A percentile compares a stretch with the other conserved stretches of the same genome.
These are phyloP conservation scores for Dendronephthya gigantea DNA, from an alignment of 64 coral and sea anemone species.

Conservation along the genomic window DNA sequence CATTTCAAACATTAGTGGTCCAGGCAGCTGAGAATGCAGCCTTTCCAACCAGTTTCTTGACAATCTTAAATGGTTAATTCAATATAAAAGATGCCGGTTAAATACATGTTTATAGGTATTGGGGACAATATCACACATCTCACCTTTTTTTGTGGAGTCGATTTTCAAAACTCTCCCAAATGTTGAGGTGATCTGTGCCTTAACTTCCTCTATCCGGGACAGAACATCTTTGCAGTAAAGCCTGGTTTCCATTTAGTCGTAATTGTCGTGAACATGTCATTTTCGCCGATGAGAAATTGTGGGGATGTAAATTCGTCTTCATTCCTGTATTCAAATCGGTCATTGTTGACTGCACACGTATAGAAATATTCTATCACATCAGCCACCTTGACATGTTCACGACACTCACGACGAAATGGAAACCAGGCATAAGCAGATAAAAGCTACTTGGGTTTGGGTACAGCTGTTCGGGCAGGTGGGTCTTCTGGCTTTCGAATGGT, in stretches of 20 bases:
- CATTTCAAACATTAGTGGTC: constrained; percentile 54
- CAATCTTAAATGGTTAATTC: neutral
- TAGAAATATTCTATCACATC: no score
- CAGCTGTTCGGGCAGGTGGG: constrained; percentile 16
- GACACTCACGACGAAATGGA: no score
- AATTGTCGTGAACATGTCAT: no score
- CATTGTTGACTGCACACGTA: no score
- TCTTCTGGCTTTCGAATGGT: constrained; percentile 6
- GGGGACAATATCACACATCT: no score
- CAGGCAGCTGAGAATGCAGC: constrained; percentile 33
- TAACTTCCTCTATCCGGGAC: constrained; percentile 34
- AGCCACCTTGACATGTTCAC: no score
- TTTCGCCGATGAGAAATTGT: no score
- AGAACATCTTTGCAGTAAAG: constrained; percentile 42
- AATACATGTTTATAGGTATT: neutral
- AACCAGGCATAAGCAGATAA: constrained; percentile 21
- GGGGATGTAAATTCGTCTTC: no score
- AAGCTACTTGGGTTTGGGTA: constrained; percentile 39
- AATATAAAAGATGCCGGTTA: neutral
- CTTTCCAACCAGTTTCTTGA: constrained; percentile 40
- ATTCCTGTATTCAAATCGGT: no score
- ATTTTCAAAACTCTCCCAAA: constrained; percentile 47
- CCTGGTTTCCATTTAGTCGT: no score
- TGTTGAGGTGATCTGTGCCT: constrained; percentile 41
- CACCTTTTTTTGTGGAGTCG: constrained; percentile 54